phyloP scores from a whole-genome alignment of 2,888 invertebrate genomes.

The Rotaria magnacalcarata region DNA sequence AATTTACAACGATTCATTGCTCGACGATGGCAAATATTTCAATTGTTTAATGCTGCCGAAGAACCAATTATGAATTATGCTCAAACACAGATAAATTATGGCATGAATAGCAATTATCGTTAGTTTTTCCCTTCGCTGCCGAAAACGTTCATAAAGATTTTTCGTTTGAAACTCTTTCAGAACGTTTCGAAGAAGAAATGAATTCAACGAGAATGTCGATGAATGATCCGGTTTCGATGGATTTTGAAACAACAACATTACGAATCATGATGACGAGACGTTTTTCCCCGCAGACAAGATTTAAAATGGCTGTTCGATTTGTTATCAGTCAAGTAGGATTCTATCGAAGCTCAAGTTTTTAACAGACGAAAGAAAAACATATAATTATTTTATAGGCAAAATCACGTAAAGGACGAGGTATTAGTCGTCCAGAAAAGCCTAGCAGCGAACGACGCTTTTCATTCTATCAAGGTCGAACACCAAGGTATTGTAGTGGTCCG shows the following conservation, averaged over 20 bases:
- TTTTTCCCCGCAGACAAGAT: slow-evolving; percentile 50
- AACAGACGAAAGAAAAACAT: not conserved
- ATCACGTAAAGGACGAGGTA: not conserved
- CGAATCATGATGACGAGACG: slow-evolving; percentile 52
- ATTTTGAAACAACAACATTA: slow-evolving; percentile 51
- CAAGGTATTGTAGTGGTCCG: not conserved
- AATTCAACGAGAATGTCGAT: not conserved
- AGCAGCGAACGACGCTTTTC: not conserved
- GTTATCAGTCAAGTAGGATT: slow-evolving; percentile 50
- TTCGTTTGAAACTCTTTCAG: not conserved
- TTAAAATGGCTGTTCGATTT: slow-evolving; percentile 52
- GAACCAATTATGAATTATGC: slow-evolving; percentile 31
- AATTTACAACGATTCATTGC: not conserved
- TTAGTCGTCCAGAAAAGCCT: slow-evolving; percentile 22
- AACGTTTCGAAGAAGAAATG: not conserved
- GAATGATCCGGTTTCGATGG: slow-evolving; percentile 47
- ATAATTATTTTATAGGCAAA: not conserved
- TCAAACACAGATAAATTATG: slow-evolving; percentile 5
- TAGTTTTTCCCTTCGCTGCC: not conserved
- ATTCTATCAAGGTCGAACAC: slow-evolving; percentile 32
- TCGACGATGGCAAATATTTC: not conserved
- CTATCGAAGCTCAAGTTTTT: not conserved
- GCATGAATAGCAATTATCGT: not conserved
- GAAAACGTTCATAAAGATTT: not conserved
- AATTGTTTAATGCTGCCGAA: not conserved